phyloP scores from a whole-genome alignment of 2,797 vertebrate genomes.

The Ficedula albicollis region DNA sequence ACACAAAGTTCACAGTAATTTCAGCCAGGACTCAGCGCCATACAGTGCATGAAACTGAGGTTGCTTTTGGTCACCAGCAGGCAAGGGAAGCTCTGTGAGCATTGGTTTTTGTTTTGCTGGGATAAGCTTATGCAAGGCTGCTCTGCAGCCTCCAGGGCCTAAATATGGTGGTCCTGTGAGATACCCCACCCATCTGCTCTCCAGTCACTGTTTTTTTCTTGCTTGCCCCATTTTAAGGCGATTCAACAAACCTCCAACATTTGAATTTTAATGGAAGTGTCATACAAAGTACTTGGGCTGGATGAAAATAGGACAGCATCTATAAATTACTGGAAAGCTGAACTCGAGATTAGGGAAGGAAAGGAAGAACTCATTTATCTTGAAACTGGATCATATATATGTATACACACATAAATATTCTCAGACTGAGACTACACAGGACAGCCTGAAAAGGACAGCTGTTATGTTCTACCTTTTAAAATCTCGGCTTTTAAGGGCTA shows the following conservation, averaged over 20 bases:
- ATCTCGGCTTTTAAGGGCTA: background rate
- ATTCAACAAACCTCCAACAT: background rate
- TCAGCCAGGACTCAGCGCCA: background rate
- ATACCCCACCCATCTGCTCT: rapidly evolving
- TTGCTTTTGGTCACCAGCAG: background rate
- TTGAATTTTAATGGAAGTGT: slow-evolving; percentile 13
- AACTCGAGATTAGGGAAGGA: background rate
- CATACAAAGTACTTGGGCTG: background rate
- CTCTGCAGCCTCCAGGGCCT: background rate
- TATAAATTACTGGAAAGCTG: slow-evolving; percentile 38
- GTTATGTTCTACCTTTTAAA: background rate
- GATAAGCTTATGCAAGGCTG: background rate
- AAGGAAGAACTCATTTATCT: background rate
- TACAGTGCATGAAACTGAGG: background rate
- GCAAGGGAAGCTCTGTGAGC: background rate
- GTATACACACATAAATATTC: slow-evolving; percentile 47
- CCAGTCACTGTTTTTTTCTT: background rate
- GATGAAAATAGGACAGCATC: slow-evolving; percentile 23
- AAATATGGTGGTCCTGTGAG: background rate
- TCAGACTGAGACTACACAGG: slow-evolving; percentile 17
- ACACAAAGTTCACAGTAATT: background rate
- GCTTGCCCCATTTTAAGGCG: background rate
- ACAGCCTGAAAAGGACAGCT: slow-evolving; percentile 18
- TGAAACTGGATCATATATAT: slow-evolving; percentile 7
- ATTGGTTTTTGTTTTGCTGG: background rate